Conservation (phyloP, 2,888 invertebrate species). For the Odontothrips loti region DNA sequence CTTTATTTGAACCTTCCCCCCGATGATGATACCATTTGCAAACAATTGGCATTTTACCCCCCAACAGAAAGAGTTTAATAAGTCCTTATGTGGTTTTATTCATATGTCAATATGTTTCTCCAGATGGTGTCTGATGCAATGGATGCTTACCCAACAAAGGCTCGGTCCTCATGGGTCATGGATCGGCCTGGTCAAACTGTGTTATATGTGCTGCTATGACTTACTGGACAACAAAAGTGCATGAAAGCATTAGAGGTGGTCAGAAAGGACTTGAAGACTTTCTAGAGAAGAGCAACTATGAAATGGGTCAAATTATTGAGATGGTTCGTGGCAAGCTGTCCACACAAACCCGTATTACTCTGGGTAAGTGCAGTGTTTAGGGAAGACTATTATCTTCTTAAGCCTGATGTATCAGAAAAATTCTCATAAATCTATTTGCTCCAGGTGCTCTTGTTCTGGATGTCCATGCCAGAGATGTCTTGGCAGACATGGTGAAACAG, state of each 20-base stretch:
- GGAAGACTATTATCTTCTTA: slow-evolving; percentile 25
- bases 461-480: slow-evolving; percentile 87
- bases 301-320: slow-evolving; percentile 77
- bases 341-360: slow-evolving; percentile 79
- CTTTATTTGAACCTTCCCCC: too few species aligned
- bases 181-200: slow-evolving; percentile 91
- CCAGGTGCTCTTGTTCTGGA: slow-evolving; percentile 83
- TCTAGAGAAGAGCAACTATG: slow-evolving; percentile 65
- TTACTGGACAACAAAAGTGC: slow-evolving; percentile 87
- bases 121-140: slow-evolving; percentile 64
- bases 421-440: slow-evolving; percentile 38
- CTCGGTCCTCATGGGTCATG: slow-evolving; percentile 75
- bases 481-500: slow-evolving; percentile 62
- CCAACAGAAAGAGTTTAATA: too few species aligned
- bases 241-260: slow-evolving; percentile 63
- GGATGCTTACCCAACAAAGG: slow-evolving; percentile 62
- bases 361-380: slow-evolving; percentile 53
- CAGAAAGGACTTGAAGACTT: slow-evolving; percentile 58
- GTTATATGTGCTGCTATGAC: slow-evolving; percentile 77
- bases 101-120: slow-evolving; percentile 9
- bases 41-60: too few species aligned
- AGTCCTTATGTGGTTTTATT: slow-evolving; percentile 5
- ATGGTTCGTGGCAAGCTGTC: slow-evolving; percentile 82
- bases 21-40: too few species aligned
- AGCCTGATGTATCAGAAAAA: background rate